Conservation (phyloP, 2,888 invertebrate species). For the Tenthredo livida region DNA sequence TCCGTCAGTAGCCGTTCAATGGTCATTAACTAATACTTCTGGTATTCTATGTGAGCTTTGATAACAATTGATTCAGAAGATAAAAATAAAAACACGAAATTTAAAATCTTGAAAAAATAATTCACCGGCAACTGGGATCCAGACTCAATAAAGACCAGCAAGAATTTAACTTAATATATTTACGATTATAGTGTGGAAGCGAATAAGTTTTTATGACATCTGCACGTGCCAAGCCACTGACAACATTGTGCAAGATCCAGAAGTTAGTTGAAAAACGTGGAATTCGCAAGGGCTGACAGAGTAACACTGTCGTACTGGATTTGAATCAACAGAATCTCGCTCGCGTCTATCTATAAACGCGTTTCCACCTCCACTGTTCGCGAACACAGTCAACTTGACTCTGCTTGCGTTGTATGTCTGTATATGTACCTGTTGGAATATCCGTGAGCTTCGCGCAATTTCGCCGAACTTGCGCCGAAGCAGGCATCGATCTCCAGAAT, state of each 20-base stretch:
- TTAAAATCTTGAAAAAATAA: background rate
- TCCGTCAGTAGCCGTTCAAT: background rate
- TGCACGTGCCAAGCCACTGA: slow-evolving; percentile 28
- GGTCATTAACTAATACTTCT: background rate
- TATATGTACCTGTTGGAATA: slow-evolving; percentile 14
- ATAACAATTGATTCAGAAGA: background rate
- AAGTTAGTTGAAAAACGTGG: background rate
- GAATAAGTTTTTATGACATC: background rate
- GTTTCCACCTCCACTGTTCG: slow-evolving; percentile 22
- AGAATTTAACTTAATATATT: background rate
- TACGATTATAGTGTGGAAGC: background rate
- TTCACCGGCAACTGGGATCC: background rate
- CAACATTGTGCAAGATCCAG: background rate
- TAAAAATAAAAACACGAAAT: background rate
- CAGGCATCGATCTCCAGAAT: slow-evolving; percentile 36
- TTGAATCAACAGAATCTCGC: slow-evolving; percentile 20
- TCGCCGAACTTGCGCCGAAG: slow-evolving; percentile 38
- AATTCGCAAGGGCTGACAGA: slow-evolving; percentile 5
- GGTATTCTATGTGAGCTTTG: background rate
- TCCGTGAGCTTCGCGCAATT: slow-evolving; percentile 2
- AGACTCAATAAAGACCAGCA: background rate
- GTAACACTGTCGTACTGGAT: background rate
- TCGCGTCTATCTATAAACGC: slow-evolving; percentile 44
- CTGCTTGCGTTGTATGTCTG: background rate
- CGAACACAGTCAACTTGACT: slow-evolving; percentile 5